phyloP scores from a whole-genome alignment of 2,888 invertebrate genomes.

The Operophtera brumata region DNA sequence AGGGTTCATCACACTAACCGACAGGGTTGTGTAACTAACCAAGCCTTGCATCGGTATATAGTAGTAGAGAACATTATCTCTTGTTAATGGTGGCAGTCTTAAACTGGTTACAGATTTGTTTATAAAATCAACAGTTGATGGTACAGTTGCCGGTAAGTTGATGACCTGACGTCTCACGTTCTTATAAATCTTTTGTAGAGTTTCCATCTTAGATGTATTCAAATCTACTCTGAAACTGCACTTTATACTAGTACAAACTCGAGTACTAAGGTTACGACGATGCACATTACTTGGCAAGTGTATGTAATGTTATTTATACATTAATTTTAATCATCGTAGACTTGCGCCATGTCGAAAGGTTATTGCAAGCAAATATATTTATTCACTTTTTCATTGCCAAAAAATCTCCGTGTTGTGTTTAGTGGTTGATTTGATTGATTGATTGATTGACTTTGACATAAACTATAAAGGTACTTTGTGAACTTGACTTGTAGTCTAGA shows the following conservation, averaged over 20 bases:
- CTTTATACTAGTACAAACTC: slow-evolving; percentile 42
- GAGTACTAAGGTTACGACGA: slow-evolving; percentile 54
- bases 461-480: too few relatives aligned
- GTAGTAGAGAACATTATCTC: slow-evolving; percentile 86
- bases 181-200: slow-evolving; percentile 62
- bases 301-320: slow-evolving; percentile 52
- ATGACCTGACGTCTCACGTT: slow-evolving; percentile 55
- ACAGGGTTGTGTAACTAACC: slow-evolving; percentile 88
- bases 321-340: slow-evolving; percentile 41
- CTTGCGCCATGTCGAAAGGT: slow-evolving; percentile 23
- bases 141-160: slow-evolving; percentile 55
- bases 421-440: background rate
- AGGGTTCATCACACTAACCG: slow-evolving; percentile 92
- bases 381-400: background rate
- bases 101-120: slow-evolving; percentile 66
- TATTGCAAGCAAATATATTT: slow-evolving; percentile 24
- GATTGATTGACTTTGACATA: background rate
- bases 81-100: slow-evolving; percentile 84
- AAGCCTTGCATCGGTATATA: slow-evolving; percentile 89
- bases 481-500: too few relatives aligned
- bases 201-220: slow-evolving; percentile 55
- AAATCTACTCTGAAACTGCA: slow-evolving; percentile 31
- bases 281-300: slow-evolving; percentile 75
- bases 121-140: slow-evolving; percentile 61
- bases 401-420: background rate